These are phyloP conservation scores for Spongilla lacustris DNA, from an alignment of 37 sponge, comb jelly and placozoan species.

Conservation along the genomic window DNA sequence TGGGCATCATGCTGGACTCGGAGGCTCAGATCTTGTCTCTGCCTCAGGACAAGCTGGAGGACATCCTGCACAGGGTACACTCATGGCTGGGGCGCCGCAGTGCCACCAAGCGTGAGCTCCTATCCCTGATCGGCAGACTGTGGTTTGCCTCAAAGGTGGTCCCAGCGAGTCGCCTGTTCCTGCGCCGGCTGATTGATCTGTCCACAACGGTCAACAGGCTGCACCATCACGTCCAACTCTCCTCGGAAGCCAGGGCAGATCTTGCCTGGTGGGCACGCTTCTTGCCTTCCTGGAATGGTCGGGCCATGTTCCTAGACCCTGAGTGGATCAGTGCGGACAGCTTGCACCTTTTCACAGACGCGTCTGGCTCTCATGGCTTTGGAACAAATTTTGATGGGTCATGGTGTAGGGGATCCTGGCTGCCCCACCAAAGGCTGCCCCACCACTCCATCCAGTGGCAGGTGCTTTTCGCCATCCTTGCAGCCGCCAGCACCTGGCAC, in stretches of 20 bases:
- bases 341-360: too few relatives aligned
- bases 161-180: conserved; percentile 23
- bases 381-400: too few relatives aligned
- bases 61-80: not conserved
- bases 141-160: conserved; percentile 22
- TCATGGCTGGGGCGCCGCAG: conserved; percentile 9
- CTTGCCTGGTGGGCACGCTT: conserved; percentile 27
- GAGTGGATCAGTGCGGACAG: too few relatives aligned
- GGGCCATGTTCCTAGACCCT: conserved; percentile 21
- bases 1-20: conserved; percentile 11
- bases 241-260: conserved; percentile 1
- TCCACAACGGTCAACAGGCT: not conserved
- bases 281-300: conserved; percentile 15
- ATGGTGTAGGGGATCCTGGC: too few relatives aligned
- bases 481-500: conserved; percentile 28
- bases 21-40: not conserved
- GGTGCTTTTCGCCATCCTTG: conserved; percentile 35
- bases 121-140: conserved; percentile 38
- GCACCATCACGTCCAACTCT: conserved; percentile 13
- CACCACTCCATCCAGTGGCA: conserved; percentile 39
- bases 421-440: too few relatives aligned
- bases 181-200: conserved; percentile 36
- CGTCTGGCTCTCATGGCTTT: too few relatives aligned
- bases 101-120: conserved; percentile 30
- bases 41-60: not conserved